Evolutionary conservation across 2,888 invertebrate genomes (phyloP), one percentile per base, ranked within the genome.

Genomic region (Melanostoma mellinum): DNA sequence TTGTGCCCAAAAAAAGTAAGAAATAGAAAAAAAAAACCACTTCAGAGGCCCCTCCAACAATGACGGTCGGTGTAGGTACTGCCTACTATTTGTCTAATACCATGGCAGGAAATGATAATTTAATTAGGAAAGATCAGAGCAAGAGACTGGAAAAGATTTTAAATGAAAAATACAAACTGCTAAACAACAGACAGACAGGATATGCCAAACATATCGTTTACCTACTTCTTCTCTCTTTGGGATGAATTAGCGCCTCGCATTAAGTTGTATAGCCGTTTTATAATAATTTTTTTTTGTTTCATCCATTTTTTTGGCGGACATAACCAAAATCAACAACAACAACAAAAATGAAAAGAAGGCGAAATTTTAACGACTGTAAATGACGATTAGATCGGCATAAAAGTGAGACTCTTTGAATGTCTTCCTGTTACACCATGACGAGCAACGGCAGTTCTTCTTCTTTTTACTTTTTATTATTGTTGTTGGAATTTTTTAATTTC

Each of bases 21-120:
- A 38, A 72, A 6, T n/a, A 30, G 4, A 50, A 63, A 8, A 53
- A 33, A 46, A 42, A 46, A 8, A 35, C 10, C 35, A 30, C 4
- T 53, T n/a, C 48, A 74, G 48, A 72, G 52, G 35, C 20, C 44
- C 6, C 42, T 36, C 46, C 46, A 56, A 68, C 69, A 69, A 63
- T 56, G 35, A 67, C 55, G 32, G 20, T 58, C 55, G 32, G 20
- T 58, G 32, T 2, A 35, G 8, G 20, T 75, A 63, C 75, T 56
- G 48, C 46, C 0, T 61, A 61, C 61, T 61, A 35, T 61, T 71
- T 63, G 68, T 68, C 81, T 68, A 67, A 68, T 63, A 56, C 56
- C 63, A 48, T 69, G 82, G 74, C 84, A 84, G 84, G 84, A 84
- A 84, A 84, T 84, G 84, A 69, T 84, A 84, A 84, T 84, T 84